Evolutionary conservation across 2,113 vertebrate genomes (phyloP).

Genomic region (Dasyurus viverrinus): DNA sequence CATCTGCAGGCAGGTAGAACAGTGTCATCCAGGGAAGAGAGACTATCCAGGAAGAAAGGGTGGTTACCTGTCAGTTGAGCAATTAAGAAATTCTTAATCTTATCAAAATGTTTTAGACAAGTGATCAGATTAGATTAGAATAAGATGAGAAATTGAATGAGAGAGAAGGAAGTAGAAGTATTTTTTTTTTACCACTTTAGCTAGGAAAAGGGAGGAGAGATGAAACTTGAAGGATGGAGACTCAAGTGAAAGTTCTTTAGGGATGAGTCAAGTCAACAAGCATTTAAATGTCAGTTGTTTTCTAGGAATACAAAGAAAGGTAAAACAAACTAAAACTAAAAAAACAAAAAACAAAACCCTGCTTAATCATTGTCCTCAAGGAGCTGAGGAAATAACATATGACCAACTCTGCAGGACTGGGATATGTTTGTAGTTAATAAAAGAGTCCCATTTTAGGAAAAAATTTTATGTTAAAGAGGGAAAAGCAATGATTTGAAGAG

Average conservation of each 20-base stretch:
- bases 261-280: neutral
- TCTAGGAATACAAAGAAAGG: neutral
- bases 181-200: neutral
- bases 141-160: neutral
- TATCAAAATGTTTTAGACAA: neutral
- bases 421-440: neutral
- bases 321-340: neutral
- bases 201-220: neutral
- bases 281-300: neutral
- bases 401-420: neutral
- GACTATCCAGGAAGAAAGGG: neutral
- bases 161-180: neutral
- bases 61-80: neutral
- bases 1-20: neutral
- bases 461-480: neutral
- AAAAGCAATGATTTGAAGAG: neutral
- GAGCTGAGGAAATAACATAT: neutral
- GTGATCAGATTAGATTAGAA: neutral
- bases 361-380: too few species aligned
- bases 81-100: neutral
- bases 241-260: neutral
- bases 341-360: neutral
- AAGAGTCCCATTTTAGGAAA: neutral
- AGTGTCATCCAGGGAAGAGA: neutral
- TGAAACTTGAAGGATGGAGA: neutral